Evolutionary conservation across 2,113 vertebrate species (phyloP).

Genomic region (Regulus satrapa): DNA sequence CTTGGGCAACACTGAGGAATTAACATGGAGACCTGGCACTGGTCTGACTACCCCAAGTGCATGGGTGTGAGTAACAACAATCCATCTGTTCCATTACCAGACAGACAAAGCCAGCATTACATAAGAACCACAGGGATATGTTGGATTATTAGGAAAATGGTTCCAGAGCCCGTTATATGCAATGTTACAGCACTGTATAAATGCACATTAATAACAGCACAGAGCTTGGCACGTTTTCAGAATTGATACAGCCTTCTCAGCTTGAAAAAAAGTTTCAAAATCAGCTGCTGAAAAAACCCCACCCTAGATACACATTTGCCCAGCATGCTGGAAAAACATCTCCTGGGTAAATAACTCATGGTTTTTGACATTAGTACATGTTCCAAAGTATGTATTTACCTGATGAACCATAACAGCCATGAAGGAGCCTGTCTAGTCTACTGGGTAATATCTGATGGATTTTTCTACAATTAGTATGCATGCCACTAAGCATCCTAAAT

Average conservation of each 20-base stretch:
- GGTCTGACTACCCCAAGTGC: neutral
- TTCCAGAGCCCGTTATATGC: neutral
- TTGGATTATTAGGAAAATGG: neutral
- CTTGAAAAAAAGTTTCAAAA: neutral
- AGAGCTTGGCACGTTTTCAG: neutral
- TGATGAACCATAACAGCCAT: slow-evolving; percentile 26
- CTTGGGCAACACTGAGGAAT: neutral
- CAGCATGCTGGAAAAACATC: neutral
- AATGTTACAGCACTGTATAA: neutral
- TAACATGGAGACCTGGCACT: neutral
- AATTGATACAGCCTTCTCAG: neutral
- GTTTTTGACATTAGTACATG: neutral
- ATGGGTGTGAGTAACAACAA: neutral
- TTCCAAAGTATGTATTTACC: slow-evolving; percentile 47
- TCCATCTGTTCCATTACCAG: slow-evolving; percentile 1
- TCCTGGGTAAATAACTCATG: slow-evolving; percentile 23
- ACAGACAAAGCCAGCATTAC: slow-evolving; percentile 33
- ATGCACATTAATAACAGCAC: neutral
- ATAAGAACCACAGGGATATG: neutral
- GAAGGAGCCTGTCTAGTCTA: slow-evolving; percentile 30
- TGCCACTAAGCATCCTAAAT: slow-evolving; percentile 21
- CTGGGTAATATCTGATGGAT: slow-evolving; percentile 26
- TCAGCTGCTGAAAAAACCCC: neutral
- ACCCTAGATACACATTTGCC: neutral
- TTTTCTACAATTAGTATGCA: slow-evolving; percentile 8